Evolutionary conservation across 2,113 vertebrate genomes (phyloP).

Genomic region (Zosterops hypoxanthus): DNA sequence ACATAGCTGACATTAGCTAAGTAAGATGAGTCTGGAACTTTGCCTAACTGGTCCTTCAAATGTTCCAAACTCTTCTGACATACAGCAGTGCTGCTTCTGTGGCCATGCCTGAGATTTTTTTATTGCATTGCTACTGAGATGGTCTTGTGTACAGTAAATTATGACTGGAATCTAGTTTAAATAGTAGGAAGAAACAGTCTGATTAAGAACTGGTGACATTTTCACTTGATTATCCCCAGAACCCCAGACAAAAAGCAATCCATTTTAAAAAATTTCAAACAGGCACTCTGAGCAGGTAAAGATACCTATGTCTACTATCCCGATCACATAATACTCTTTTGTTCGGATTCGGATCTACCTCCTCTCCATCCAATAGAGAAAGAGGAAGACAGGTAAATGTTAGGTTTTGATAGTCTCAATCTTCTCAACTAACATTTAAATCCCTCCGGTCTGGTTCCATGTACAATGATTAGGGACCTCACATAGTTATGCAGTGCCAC

Average conservation of each 20-base stretch:
- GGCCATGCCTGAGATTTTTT: not conserved
- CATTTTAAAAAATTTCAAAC: not conserved
- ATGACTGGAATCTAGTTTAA: not conserved
- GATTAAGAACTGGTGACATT: not conserved
- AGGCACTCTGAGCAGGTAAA: not conserved
- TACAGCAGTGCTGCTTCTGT: not conserved
- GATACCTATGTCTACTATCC: not conserved
- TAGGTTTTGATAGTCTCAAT: not conserved
- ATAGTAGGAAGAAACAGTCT: not conserved
- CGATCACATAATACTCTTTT: not conserved
- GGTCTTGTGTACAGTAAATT: not conserved
- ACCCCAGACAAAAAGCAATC: not conserved
- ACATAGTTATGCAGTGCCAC: not conserved
- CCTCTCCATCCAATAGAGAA: accelerated
- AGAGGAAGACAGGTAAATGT: not conserved
- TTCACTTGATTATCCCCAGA: not conserved
- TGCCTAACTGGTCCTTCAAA: not conserved
- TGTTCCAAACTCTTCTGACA: not conserved
- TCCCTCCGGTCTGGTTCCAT: not conserved
- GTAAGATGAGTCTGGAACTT: not conserved
- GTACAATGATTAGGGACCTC: not conserved
- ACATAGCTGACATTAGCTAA: not conserved
- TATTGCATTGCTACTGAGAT: not conserved
- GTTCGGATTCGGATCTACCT: not conserved
- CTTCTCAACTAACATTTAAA: not conserved